Evolutionary conservation across 2,113 vertebrate species (phyloP).

Genomic region (Pagrus major): DNA sequence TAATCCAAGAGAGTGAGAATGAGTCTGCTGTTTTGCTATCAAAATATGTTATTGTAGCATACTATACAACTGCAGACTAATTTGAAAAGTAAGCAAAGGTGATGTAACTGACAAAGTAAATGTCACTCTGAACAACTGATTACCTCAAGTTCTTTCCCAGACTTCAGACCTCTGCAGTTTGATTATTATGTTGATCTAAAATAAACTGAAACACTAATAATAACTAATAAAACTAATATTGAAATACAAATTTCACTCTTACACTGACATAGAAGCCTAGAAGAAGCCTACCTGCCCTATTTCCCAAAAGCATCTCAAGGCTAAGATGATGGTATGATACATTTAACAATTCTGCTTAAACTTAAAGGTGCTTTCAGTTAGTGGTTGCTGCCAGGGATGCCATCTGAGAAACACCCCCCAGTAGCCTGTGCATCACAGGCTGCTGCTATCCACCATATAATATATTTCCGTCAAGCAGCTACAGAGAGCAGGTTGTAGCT

Average conservation of each 20-base stretch:
- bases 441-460: neutral
- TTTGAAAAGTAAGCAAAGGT: neutral
- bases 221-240: neutral
- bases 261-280: neutral
- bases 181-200: neutral
- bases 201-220: neutral
- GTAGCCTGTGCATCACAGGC: neutral
- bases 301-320: neutral
- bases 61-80: neutral
- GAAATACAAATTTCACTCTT: neutral
- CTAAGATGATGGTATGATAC: neutral
- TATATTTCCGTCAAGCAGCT: neutral
- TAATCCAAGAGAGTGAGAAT: neutral
- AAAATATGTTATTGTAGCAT: neutral
- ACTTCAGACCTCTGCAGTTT: neutral
- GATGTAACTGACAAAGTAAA: neutral
- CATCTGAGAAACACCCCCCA: neutral
- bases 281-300: neutral
- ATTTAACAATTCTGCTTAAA: neutral
- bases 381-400: neutral
- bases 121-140: neutral
- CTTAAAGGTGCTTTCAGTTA: neutral
- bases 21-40: neutral
- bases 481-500: neutral
- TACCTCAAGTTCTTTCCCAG: neutral